phyloP scores from a whole-genome alignment of 2,113 vertebrate genomes.

The Australoheros scitulus region DNA sequence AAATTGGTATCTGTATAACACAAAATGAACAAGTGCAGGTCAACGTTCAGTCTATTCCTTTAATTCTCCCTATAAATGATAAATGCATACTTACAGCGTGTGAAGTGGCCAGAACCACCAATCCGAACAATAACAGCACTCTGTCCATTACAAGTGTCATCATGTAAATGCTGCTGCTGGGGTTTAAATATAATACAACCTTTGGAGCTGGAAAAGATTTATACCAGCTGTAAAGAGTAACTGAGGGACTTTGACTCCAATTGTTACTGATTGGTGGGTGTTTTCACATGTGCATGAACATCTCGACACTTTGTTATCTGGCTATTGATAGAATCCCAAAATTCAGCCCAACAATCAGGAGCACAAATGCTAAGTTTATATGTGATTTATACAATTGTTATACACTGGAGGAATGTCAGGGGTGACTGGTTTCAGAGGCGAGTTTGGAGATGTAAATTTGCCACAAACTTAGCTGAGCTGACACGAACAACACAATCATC shows the following conservation, averaged over 20 bases:
- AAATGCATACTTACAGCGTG: constrained; percentile 60
- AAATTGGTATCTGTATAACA: constrained; percentile 62
- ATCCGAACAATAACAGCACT: constrained; percentile 44
- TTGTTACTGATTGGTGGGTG: constrained; percentile 26
- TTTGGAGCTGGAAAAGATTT: constrained; percentile 48
- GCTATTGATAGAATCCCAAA: not conserved
- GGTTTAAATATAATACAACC: constrained; percentile 43
- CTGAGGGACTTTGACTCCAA: constrained; percentile 54
- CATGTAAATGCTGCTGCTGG: not conserved
- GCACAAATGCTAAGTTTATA: not conserved
- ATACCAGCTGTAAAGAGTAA: constrained; percentile 41
- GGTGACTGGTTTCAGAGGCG: not conserved
- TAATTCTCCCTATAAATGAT: not conserved
- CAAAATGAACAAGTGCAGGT: not conserved
- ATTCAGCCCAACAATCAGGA: not conserved
- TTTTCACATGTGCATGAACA: not conserved
- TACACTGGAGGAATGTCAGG: too few species aligned
- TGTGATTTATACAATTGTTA: not conserved
- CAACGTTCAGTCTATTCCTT: not conserved
- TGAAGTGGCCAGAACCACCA: constrained; percentile 44
- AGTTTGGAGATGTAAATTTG: too few species aligned
- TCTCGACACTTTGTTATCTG: not conserved
- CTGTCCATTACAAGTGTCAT: constrained; percentile 34
- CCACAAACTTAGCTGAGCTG: too few species aligned
- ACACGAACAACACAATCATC: too few species aligned